Evolutionary conservation across 2,888 invertebrate species (phyloP).

Genomic region (Cybosia mesomella): DNA sequence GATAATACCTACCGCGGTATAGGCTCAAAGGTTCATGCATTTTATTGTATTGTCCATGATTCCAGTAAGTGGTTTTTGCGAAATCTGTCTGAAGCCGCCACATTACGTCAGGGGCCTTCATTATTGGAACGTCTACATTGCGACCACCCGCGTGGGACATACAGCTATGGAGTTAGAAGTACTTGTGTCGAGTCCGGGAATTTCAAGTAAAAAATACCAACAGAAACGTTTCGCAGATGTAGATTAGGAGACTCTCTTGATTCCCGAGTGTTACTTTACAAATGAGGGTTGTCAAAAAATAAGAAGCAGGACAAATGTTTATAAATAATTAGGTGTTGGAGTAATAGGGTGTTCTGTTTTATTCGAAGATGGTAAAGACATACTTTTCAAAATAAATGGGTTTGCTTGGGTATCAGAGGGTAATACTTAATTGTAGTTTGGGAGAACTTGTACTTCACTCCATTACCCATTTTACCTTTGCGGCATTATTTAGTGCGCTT

Average conservation of each 20-base stretch:
- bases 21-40: slow-evolving; percentile 51
- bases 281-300: slow-evolving; percentile 21
- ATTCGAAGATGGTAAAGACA: background rate
- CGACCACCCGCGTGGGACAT: slow-evolving; percentile 79
- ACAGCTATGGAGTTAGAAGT: slow-evolving; percentile 64
- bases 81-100: slow-evolving; percentile 65
- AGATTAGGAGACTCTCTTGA: slow-evolving; percentile 33
- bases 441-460: no score
- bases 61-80: slow-evolving; percentile 75
- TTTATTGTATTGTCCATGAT: slow-evolving; percentile 72
- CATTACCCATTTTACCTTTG: no score
- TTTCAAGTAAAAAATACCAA: slow-evolving; percentile 33
- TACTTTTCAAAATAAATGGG: background rate
- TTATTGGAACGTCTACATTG: slow-evolving; percentile 76
- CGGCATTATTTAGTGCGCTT: no score
- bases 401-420: background rate
- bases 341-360: background rate
- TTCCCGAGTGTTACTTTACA: slow-evolving; percentile 23
- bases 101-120: slow-evolving; percentile 73
- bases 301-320: background rate
- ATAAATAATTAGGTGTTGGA: slow-evolving; percentile 4
- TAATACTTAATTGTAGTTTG: background rate
- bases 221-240: slow-evolving; percentile 36
- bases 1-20: slow-evolving; percentile 41
- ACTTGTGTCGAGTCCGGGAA: slow-evolving; percentile 48